Evolutionary conservation across 2,888 invertebrate species (phyloP).

Genomic region (Napeogenes inachia): DNA sequence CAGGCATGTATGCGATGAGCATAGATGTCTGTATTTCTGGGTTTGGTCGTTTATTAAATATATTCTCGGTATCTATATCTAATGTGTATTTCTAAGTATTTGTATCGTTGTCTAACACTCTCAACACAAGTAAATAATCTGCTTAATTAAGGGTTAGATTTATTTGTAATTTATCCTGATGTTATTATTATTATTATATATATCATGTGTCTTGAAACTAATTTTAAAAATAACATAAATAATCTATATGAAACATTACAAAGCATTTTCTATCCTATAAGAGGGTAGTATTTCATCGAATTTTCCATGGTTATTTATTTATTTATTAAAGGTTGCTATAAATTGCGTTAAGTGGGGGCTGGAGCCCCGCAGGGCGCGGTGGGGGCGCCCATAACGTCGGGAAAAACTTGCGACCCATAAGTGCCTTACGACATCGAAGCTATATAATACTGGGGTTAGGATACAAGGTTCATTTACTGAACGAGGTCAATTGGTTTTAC

Average conservation of each 20-base stretch:
- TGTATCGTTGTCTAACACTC: no score
- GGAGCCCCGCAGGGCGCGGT: slow-evolving; percentile 66
- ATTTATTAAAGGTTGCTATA: slow-evolving; percentile 76
- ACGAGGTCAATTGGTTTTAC: slow-evolving; percentile 32
- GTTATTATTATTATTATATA: no score
- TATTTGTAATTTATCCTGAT: no score
- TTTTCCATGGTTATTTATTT: slow-evolving; percentile 75
- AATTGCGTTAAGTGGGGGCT: slow-evolving; percentile 76
- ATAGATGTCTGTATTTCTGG: no score
- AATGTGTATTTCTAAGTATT: no score
- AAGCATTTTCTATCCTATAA: slow-evolving; percentile 39
- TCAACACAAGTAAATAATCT: no score
- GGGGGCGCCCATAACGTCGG: slow-evolving; percentile 69
- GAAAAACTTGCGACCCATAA: slow-evolving; percentile 68
- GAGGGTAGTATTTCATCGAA: slow-evolving; percentile 71
- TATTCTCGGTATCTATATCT: no score
- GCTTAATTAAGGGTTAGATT: no score
- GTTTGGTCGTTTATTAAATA: no score
- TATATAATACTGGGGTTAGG: slow-evolving; percentile 51
- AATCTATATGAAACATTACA: neutral
- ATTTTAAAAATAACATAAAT: no score
- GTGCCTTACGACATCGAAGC: slow-evolving; percentile 63
- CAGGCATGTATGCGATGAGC: no score
- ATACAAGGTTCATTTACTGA: slow-evolving; percentile 35
- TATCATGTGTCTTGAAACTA: no score